phyloP scores from a whole-genome alignment of 2,113 vertebrate genomes.

The Oryzias curvinotus region DNA sequence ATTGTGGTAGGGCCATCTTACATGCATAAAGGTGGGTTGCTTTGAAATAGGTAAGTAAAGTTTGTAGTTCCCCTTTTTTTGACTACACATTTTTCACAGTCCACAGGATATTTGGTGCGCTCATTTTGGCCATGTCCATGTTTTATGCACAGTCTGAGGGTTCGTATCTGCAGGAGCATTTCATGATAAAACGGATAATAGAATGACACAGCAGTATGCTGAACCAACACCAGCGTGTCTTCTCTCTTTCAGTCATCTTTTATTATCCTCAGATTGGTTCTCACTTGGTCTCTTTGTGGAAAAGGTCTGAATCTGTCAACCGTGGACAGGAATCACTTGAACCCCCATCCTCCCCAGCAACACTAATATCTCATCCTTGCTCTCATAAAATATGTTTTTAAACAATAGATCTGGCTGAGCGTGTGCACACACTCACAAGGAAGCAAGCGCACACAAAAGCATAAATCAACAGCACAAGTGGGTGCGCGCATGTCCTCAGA shows the following conservation, averaged over 20 bases:
- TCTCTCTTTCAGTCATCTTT: constrained; percentile 25
- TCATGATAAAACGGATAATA: constrained; percentile 22
- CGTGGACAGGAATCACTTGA: constrained; percentile 23
- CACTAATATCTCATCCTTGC: constrained; percentile 45
- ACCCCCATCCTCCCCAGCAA: constrained; percentile 19
- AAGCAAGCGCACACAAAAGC: neutral
- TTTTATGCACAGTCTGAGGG: neutral
- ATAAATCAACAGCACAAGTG: constrained; percentile 1
- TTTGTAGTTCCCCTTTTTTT: neutral
- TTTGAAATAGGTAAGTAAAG: no score
- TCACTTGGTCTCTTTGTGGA: constrained; percentile 24
- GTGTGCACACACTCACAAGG: neutral
- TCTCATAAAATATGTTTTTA: constrained; percentile 35
- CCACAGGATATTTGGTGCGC: neutral
- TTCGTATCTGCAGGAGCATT: neutral
- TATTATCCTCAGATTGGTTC: constrained; percentile 1
- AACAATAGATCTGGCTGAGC: constrained; percentile 19
- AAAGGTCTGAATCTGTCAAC: neutral
- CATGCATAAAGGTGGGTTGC: no score
- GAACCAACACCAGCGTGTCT: constrained; percentile 1
- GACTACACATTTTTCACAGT: neutral
- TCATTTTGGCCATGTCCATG: neutral
- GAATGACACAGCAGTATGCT: constrained; percentile 26
- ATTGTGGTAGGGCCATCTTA: no score
- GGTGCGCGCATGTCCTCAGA: constrained; percentile 47